Conservation (phyloP, 2,888 invertebrate genomes). For the Phragmatobia fuliginosa region DNA sequence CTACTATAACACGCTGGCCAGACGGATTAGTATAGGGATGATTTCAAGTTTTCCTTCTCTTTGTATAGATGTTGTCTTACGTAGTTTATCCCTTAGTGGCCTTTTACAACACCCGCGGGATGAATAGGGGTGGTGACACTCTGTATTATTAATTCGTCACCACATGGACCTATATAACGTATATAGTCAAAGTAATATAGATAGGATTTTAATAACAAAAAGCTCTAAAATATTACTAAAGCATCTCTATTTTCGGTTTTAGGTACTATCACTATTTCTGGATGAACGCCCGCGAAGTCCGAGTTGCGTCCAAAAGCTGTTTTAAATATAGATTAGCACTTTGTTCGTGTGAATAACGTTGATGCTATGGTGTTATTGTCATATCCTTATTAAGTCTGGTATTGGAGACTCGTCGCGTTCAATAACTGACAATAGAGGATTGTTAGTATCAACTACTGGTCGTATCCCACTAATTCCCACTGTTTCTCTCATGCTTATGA, state of each 20-base stretch:
- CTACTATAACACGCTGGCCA: too few relatives aligned
- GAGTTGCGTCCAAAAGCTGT: background rate
- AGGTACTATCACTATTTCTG: background rate
- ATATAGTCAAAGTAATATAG: too few relatives aligned
- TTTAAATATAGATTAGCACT: conserved; percentile 1
- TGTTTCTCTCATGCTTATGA: background rate
- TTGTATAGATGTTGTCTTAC: too few relatives aligned
- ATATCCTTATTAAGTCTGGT: conserved; percentile 51
- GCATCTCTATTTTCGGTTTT: background rate
- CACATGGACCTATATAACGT: too few relatives aligned
- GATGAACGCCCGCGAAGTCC: background rate
- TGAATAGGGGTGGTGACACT: too few relatives aligned
- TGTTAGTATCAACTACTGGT: background rate
- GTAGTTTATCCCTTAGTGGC: too few relatives aligned
- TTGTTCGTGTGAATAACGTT: conserved; percentile 18
- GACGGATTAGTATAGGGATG: too few relatives aligned
- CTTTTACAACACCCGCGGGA: too few relatives aligned
- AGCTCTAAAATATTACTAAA: background rate
- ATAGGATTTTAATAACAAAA: background rate
- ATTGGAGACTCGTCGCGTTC: conserved; percentile 27
- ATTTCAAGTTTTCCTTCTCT: too few relatives aligned
- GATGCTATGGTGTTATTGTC: conserved; percentile 38
- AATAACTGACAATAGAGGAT: conserved; percentile 11
- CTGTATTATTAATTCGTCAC: too few relatives aligned
- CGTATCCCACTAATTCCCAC: background rate